These are phyloP conservation scores for Poeciliopsis presidionis DNA, from an alignment of 2,797 vertebrate species.

Conservation along the genomic window DNA sequence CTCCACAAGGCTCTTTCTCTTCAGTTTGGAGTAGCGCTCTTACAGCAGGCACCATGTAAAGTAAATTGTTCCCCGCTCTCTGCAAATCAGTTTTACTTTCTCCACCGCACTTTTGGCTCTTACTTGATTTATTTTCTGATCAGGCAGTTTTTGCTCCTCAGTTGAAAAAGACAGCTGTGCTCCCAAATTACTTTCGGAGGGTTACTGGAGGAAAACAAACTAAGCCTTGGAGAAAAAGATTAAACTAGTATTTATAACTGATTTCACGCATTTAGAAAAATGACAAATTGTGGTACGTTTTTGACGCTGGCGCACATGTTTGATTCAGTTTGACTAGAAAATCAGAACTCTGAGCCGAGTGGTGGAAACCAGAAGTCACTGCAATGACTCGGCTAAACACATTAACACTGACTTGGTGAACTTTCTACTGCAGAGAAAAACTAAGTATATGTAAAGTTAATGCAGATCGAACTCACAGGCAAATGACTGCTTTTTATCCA, in stretches of 20 bases:
- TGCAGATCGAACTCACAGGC: not conserved
- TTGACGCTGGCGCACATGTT: not conserved
- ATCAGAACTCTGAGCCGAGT: not conserved
- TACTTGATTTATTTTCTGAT: slow-evolving; percentile 9
- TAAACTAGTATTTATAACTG: slow-evolving; percentile 5
- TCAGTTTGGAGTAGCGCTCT: slow-evolving; percentile 8
- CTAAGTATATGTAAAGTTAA: not conserved
- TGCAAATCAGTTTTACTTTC: slow-evolving; percentile 6
- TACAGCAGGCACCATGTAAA: slow-evolving; percentile 4
- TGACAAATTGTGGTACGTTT: not conserved
- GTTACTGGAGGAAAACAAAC: not conserved
- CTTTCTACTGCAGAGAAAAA: not conserved
- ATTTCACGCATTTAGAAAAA: not conserved
- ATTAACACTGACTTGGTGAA: not conserved
- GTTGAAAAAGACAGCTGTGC: not conserved
- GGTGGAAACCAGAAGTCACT: not conserved
- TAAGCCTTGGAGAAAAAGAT: not conserved
- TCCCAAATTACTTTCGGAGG: slow-evolving; percentile 1
- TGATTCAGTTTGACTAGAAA: not conserved
- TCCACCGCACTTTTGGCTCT: slow-evolving; percentile 6
- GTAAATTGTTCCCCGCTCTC: slow-evolving; percentile 28
- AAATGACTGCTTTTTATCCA: not conserved
- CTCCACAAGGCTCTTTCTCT: not conserved
- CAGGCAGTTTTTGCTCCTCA: not conserved
- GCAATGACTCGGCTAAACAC: not conserved